A percentile compares a stretch with the other conserved stretches of the same genome.
Evolutionary conservation across 2,113 vertebrate genomes (phyloP).

Genomic region (Macroglossus sobrinus): DNA sequence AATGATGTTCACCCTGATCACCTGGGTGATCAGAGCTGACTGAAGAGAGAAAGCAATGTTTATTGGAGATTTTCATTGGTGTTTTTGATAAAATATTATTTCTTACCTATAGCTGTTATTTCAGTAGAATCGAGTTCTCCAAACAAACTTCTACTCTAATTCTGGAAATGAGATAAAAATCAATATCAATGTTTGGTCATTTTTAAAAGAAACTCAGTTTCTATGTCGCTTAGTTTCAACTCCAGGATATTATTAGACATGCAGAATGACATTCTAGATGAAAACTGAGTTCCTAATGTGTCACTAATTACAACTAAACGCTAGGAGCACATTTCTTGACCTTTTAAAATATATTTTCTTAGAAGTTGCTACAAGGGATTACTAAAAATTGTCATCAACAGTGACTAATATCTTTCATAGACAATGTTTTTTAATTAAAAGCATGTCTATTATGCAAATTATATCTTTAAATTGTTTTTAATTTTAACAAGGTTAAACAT

Average conservation of each 20-base stretch:
- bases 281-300: neutral
- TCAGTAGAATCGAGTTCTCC: neutral
- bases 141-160: neutral
- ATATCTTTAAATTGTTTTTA: neutral
- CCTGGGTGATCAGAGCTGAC: neutral
- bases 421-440: neutral
- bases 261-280: neutral
- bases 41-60: neutral
- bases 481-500: neutral
- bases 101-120: neutral
- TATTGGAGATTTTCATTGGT: neutral
- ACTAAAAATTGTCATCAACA: neutral
- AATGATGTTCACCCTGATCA: neutral
- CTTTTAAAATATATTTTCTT: neutral
- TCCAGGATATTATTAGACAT: neutral
- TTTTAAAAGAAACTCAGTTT: neutral
- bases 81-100: neutral
- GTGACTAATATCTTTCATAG: neutral
- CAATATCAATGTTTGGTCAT: neutral
- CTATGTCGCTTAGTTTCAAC: neutral
- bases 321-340: neutral
- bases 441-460: neutral
- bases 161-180: neutral
- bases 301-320: neutral
- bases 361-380: neutral